phyloP scores from a whole-genome alignment of 2,888 invertebrate species.

The Scaptomyza cyrtandrae region DNA sequence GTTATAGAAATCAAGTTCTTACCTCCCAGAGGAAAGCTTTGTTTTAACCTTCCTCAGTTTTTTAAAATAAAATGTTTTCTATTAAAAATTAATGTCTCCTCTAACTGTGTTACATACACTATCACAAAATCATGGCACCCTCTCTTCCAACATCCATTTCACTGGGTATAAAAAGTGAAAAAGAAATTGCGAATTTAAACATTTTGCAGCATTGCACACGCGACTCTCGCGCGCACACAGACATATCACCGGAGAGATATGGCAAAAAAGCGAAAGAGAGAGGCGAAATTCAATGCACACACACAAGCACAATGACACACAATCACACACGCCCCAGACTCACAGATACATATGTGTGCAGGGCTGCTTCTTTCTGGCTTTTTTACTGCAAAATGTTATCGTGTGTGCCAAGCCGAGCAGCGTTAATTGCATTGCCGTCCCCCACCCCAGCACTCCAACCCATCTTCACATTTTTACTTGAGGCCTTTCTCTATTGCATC shows the following conservation, averaged over 20 bases:
- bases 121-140: not conserved
- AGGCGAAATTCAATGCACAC: slow-evolving; percentile 29
- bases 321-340: not conserved
- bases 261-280: slow-evolving; percentile 54
- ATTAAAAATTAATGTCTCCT: too few species aligned
- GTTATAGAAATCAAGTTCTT: too few species aligned
- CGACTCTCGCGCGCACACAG: slow-evolving; percentile 73
- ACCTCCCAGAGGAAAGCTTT: too few species aligned
- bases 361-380: slow-evolving; percentile 28
- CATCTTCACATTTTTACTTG: not conserved
- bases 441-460: not conserved
- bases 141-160: too few species aligned
- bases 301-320: slow-evolving; percentile 28
- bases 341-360: slow-evolving; percentile 9
- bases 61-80: too few species aligned
- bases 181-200: slow-evolving; percentile 67
- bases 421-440: slow-evolving; percentile 65
- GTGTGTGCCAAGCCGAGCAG: slow-evolving; percentile 42
- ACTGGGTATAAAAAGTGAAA: slow-evolving; percentile 13
- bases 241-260: not conserved
- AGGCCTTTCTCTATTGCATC: slow-evolving; percentile 36
- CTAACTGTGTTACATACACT: not conserved
- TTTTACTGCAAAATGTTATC: slow-evolving; percentile 46
- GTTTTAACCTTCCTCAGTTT: too few species aligned
- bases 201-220: slow-evolving; percentile 80